Evolutionary conservation across 2,113 vertebrate species (phyloP).

Genomic region (Lipotes vexillifer): DNA sequence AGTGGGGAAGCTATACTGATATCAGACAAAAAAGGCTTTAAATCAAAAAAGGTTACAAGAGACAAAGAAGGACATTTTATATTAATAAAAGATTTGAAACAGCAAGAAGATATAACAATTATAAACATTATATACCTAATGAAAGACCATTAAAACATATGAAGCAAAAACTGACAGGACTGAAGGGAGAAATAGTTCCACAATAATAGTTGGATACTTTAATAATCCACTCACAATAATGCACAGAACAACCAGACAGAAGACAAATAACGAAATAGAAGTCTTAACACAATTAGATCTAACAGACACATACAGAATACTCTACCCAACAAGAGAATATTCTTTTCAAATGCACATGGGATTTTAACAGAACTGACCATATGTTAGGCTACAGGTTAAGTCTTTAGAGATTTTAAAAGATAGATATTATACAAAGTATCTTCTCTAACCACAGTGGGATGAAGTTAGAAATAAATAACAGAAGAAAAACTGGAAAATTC

Average conservation of each 20-base stretch:
- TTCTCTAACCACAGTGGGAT: background rate
- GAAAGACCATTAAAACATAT: background rate
- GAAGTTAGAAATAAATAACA: background rate
- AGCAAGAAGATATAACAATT: too few species aligned
- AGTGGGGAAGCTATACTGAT: background rate
- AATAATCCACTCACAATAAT: background rate
- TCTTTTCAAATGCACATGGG: background rate
- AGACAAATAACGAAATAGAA: background rate
- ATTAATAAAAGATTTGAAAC: too few species aligned
- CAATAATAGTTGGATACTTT: background rate
- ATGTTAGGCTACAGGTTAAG: background rate
- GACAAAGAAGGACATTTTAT: background rate
- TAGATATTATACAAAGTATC: background rate
- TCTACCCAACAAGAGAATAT: background rate
- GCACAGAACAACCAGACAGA: background rate
- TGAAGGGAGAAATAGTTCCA: background rate
- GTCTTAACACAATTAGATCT: background rate
- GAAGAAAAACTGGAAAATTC: background rate
- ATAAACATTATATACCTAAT: too few species aligned
- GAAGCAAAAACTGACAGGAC: background rate
- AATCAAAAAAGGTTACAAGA: background rate
- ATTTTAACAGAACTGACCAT: background rate
- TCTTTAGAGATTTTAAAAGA: background rate
- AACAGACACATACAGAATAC: background rate
- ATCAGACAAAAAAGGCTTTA: background rate